These are phyloP conservation scores for Sciurus niger DNA, from an alignment of 2,113 vertebrate genomes.

Conservation along the genomic window DNA sequence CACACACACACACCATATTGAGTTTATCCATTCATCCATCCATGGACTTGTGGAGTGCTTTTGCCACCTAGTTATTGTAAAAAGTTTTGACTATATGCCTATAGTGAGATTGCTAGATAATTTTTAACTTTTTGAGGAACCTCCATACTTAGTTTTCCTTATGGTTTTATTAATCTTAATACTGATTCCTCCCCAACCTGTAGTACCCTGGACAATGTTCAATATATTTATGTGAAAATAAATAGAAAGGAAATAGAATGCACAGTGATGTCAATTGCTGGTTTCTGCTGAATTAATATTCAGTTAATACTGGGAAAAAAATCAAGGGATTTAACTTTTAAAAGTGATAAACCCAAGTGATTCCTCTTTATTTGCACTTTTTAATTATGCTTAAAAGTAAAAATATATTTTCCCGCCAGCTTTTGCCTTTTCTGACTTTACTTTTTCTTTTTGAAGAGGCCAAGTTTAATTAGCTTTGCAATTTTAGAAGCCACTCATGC, in stretches of 20 bases:
- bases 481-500: conserved; percentile 28
- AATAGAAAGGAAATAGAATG: neutral
- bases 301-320: conserved; percentile 29
- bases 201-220: neutral
- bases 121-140: no score
- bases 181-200: neutral
- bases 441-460: conserved; percentile 28
- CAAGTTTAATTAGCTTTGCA: conserved; percentile 74
- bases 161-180: neutral
- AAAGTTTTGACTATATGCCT: no score
- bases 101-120: no score
- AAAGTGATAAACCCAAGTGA: neutral
- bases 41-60: no score
- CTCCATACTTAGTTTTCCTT: no score
- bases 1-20: no score
- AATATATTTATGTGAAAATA: neutral
- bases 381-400: conserved; percentile 5
- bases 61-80: no score
- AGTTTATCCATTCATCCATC: no score
- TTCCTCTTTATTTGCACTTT: conserved; percentile 33
- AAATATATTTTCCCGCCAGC: neutral
- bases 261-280: neutral
- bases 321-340: conserved; percentile 31
- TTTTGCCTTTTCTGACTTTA: conserved; percentile 34
- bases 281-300: conserved; percentile 21